A percentile compares a stretch with the other conserved stretches of the same genome.
phyloP scores from a whole-genome alignment of 2,888 invertebrate species.

The Mesorhabditis spiculigera region DNA sequence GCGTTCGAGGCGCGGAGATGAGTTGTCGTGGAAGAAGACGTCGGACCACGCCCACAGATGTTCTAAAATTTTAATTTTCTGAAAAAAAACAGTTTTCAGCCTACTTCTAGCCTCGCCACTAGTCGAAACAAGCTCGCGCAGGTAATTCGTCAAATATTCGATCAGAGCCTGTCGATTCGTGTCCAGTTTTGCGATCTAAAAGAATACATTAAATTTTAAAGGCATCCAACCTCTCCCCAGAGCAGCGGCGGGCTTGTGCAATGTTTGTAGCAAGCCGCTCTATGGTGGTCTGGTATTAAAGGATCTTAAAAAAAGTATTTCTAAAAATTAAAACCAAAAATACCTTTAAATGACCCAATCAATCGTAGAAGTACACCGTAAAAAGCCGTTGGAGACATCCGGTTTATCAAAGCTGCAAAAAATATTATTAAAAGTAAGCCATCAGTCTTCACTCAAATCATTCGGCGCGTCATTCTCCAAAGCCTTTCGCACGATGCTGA shows the following conservation, averaged over 20 bases:
- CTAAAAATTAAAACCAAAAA: background rate
- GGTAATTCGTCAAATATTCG: conserved; percentile 19
- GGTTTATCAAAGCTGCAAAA: background rate
- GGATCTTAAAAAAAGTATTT: conserved; percentile 17
- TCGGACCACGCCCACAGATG: conserved; percentile 35
- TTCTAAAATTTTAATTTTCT: conserved; percentile 18
- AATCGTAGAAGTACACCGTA: conserved; percentile 37
- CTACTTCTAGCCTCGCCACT: conserved; percentile 17
- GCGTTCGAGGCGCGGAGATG: conserved; percentile 17
- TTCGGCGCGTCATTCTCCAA: conserved; percentile 29
- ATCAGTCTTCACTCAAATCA: conserved; percentile 26
- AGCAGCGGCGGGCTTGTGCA: conserved; percentile 1
- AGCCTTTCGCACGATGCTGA: conserved; percentile 27
- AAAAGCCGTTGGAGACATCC: conserved; percentile 22
- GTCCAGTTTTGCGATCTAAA: conserved; percentile 3
- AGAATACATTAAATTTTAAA: background rate
- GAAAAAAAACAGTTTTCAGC: background rate
- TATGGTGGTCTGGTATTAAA: conserved; percentile 15
- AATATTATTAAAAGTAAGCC: conserved; percentile 19
- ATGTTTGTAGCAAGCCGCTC: background rate
- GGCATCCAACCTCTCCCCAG: background rate
- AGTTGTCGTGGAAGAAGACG: conserved; percentile 31
- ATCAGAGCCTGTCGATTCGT: conserved; percentile 10
- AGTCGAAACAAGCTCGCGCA: conserved; percentile 17
- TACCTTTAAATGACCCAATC: conserved; percentile 31